Evolutionary conservation across 2,888 invertebrate species (phyloP), one percentile per base, ranked within the genome.

Genomic region (Coremacera marginata): DNA sequence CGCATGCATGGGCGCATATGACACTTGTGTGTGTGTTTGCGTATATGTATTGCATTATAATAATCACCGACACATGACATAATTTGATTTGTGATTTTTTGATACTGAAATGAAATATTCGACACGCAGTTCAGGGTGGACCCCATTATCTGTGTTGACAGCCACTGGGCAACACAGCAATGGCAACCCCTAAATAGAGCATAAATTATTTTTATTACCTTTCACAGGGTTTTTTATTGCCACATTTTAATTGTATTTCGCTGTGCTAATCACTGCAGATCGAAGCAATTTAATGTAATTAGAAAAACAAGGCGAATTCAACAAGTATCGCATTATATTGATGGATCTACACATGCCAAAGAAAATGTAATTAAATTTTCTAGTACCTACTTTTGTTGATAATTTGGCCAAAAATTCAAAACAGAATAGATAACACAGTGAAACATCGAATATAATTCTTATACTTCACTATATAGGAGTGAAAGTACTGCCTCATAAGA

Each of bases 151-250:
- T 67, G 44, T 44, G 67, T 37, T 67, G 67, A 67, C 67, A 67
- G 67, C 22, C 44, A 22, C 67, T 37, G 37, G 57, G 11, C 19
- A 27, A 60, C 9, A 27, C 57, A 27, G 57, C 25, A 14, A 27
- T 27, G 25, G 8, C 88, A 86, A 88, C 87, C 88, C 87, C 87
- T 88, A 83, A 84, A 80, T 44, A 14, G 82, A 81, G 83, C 88
- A 87, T 87, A 87, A 87, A 88, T 87, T 85, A 88, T 86, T 86
- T 88, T 88, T 87, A 87, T 87, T 87, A 87, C 88, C 87, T 87
- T 88, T 87, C 87, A 87, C 84, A 83, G 78, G 25, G 57, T 16
- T 44, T 73, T 73, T 60, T 57, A 63, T 73, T 34, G 78, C 74
- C 73, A 79, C 83, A 87, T 87, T 87, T 88, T 87, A 88, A 88